Base-by-base conservation (phyloP, 2,113 vertebrate species). In the Equus przewalskii region DNA sequence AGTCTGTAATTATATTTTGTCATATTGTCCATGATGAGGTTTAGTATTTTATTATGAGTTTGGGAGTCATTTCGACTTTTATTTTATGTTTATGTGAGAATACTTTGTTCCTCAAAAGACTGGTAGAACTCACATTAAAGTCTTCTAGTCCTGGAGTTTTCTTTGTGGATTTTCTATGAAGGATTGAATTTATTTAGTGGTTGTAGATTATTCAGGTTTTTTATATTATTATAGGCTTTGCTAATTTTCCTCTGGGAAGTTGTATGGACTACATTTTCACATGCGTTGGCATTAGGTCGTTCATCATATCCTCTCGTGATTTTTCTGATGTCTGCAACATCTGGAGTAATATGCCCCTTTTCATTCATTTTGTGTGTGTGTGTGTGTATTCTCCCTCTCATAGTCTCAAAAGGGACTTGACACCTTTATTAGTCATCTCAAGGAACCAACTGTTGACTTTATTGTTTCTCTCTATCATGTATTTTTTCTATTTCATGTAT, bases 1-100 rank as follows among this genome's bases (percentile, higher is more conserved):
- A 51, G 3, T 69, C 51, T 87, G 15, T 69, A 87, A 78, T 76
- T 87, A 44, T 80, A 86, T 81, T 96, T 93, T 76, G 41, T 76
- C n/a, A 49, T 54, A 54, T 13, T 60, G 13, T 86, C 67, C 26
- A 62, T 81, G 64, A 58, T 67, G 22, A 75, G 1, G 46, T 80
- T 90, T 46, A 93, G 36, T 30, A 60, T n/a, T 49, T 78, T 89
- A 49, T 46, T 64, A 30, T 33, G 49, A 86, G 22, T 70, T 80
- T 58, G 41, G 36, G 54, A 92, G 11, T 89, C 58, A 13, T n/a
- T 89, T 36, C 10, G 4, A 73, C 28, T 90, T 30, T 88, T 13
- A 76, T 62, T 80, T 65, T 62, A 44, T 87, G 41, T 58, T 80
- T 97, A 81, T 19, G 15, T 46, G 41, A 46, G 75, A 81, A 54